Conservation (phyloP, 2,888 invertebrate species). For the Coleophora flavipennella region DNA sequence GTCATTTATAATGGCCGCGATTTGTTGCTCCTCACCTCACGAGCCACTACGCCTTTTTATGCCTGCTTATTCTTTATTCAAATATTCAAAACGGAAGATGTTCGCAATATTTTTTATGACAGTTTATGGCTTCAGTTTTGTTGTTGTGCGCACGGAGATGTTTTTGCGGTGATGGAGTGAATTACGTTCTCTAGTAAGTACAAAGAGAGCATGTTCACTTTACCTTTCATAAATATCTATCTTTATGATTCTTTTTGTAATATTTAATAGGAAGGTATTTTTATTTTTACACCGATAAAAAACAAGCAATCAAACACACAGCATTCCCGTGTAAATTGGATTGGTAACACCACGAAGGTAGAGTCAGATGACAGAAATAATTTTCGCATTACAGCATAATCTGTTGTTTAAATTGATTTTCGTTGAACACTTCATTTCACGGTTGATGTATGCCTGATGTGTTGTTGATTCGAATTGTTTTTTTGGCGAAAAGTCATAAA, state of each 20-base stretch:
- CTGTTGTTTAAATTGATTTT: slow-evolving; percentile 40
- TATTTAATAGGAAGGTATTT: no score
- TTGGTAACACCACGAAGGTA: not conserved
- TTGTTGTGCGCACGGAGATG: slow-evolving; percentile 30
- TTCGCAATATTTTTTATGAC: slow-evolving; percentile 54
- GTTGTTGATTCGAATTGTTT: slow-evolving; percentile 50
- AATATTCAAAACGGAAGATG: slow-evolving; percentile 49
- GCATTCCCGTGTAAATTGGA: no score
- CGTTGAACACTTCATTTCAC: slow-evolving; percentile 53
- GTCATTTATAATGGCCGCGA: slow-evolving; percentile 72
- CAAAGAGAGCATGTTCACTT: not conserved
- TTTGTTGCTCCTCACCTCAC: slow-evolving; percentile 64
- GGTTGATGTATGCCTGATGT: slow-evolving; percentile 46
- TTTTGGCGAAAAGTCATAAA: slow-evolving; percentile 44
- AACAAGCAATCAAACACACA: no score
- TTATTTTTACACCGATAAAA: not conserved
- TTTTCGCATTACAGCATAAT: slow-evolving; percentile 5
- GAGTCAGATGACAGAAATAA: not conserved
- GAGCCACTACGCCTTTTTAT: slow-evolving; percentile 51
- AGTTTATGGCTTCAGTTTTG: slow-evolving; percentile 47
- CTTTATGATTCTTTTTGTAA: not conserved
- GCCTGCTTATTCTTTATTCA: slow-evolving; percentile 61
- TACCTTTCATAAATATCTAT: not conserved
- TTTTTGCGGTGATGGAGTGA: slow-evolving; percentile 17
- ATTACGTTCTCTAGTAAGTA: not conserved